Evolutionary conservation across 2,113 vertebrate genomes (phyloP), one percentile per base, ranked within the genome.

Genomic region (Condylura cristata): DNA sequence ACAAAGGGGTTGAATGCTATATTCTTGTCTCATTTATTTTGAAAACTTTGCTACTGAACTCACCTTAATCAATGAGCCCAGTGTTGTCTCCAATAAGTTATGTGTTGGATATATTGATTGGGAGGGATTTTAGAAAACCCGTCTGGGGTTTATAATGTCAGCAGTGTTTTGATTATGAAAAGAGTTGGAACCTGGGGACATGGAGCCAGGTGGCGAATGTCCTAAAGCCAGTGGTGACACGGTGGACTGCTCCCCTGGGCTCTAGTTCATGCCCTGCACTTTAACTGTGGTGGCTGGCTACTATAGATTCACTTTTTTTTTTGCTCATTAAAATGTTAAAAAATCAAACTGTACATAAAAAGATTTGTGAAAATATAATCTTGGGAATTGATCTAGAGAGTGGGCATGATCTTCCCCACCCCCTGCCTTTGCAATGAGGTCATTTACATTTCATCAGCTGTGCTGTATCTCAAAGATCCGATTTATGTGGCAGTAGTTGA

Each of bases 131-230:
- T 98, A 98, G 99, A 98, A 98, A 98, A 97, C 97, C 97, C 98
- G 88, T 98, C 98, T 94, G 98, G 99, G 99, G 98, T 98, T 98
- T 98, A 97, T 98, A 99, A 99, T 99, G 99, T 99, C 99, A 99
- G 98, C 97, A 94, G 97, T 97, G 98, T 98, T 98, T 98, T 98
- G 98, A 98, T 98, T 98, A 98, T 98, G 98, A 97, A 97, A 98
- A 95, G 97, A 98, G 97, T 94, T 97, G 97, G 98, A 97, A 97
- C 96, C 97, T 94, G 88, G 98, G 94, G 86, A 84, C 82, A n/a
- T 96, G 98, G 98, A 98, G 98, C 98, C 99, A 99, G 99, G 99
- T 99, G 99, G 99, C 97, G 97, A 97, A 98, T 98, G 98, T 98
- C 99, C 99, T 98, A 97, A 97, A 98, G 98, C 98, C 98, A 97